Evolutionary conservation across 2,113 vertebrate genomes (phyloP).

Genomic region (Pycnonotus jocosus): DNA sequence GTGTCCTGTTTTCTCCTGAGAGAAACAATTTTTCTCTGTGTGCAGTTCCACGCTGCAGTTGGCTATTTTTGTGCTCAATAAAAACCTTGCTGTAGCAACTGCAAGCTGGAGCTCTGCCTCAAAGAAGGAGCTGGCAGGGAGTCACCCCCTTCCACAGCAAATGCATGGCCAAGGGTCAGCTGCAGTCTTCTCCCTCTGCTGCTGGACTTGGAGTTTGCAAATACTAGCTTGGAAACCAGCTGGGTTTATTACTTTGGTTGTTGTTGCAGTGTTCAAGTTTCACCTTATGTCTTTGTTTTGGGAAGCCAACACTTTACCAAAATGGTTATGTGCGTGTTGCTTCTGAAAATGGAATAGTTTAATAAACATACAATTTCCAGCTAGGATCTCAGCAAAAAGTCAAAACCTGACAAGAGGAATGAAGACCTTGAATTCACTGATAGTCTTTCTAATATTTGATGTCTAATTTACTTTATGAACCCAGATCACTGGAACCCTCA

Average conservation of each 20-base stretch:
- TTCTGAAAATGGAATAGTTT: not conserved
- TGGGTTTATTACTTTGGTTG: not conserved
- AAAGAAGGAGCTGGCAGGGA: not conserved
- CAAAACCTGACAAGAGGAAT: not conserved
- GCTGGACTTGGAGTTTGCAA: not conserved
- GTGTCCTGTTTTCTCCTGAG: not conserved
- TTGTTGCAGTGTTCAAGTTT: not conserved
- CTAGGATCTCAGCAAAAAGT: not conserved
- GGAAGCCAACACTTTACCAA: not conserved
- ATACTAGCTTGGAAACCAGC: not conserved
- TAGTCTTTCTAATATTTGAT: not conserved
- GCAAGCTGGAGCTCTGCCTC: not conserved
- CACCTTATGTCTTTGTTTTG: not conserved
- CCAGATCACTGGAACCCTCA: not conserved
- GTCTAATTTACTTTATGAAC: not conserved
- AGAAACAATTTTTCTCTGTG: not conserved
- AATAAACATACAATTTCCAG: not conserved
- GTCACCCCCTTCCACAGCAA: not conserved
- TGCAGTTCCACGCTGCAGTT: not conserved
- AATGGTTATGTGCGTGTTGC: fast-evolving
- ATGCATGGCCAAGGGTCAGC: not conserved
- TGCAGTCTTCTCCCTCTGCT: not conserved
- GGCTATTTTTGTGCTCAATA: not conserved
- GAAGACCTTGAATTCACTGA: not conserved
- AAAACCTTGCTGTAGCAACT: not conserved